Evolutionary conservation across 2,797 vertebrate genomes (phyloP).

Genomic region (Glossophaga mutica): DNA sequence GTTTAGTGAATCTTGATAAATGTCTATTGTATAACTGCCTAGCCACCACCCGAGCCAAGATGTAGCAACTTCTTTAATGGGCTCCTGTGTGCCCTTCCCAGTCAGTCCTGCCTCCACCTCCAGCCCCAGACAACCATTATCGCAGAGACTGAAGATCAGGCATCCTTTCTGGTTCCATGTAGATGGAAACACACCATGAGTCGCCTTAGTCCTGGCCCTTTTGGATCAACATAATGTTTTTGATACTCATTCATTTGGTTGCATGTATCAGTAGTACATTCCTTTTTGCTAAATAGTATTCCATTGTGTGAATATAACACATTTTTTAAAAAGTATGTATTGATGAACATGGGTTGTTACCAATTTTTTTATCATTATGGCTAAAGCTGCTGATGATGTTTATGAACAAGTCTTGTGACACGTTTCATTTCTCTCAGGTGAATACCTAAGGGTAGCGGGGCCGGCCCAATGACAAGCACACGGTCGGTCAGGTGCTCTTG

Average conservation of each 20-base stretch:
- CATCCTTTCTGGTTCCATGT: background rate
- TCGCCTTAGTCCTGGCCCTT: background rate
- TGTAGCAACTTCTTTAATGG: background rate
- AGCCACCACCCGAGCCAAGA: background rate
- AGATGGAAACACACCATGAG: background rate
- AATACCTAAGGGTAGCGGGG: background rate
- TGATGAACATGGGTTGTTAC: background rate
- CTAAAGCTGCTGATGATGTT: background rate
- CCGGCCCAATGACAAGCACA: background rate
- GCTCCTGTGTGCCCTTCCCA: background rate
- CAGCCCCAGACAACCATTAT: background rate
- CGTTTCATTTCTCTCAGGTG: background rate
- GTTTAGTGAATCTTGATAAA: conserved; percentile 3
- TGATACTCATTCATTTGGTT: background rate
- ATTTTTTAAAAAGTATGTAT: background rate
- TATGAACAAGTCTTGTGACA: background rate
- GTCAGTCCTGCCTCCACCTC: background rate
- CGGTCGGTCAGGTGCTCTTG: background rate
- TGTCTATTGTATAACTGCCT: background rate
- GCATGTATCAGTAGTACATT: background rate
- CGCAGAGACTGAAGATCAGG: background rate
- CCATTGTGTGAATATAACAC: background rate
- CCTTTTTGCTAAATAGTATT: background rate
- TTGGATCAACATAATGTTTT: background rate
- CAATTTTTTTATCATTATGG: background rate